Base-by-base conservation (phyloP, 2,797 vertebrate genomes). In the Lutjanus campechanus region DNA sequence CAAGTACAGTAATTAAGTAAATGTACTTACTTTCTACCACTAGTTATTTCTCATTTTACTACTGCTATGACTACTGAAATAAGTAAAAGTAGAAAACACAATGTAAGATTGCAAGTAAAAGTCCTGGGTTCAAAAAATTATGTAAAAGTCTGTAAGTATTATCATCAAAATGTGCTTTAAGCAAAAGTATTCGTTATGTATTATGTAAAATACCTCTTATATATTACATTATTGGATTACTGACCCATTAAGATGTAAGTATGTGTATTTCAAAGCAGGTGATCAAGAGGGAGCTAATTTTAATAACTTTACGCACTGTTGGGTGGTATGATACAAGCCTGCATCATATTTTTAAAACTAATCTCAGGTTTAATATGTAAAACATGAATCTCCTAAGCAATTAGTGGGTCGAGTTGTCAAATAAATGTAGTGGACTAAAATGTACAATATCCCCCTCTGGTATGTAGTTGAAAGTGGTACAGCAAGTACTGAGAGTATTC, bases 201-300 rank as follows among this genome's bases (percentile, higher is more conserved):
- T 36, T 36, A 36, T 36, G 41, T 9, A 46, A 20, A 55, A 55
- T 12, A 9, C 55, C 49, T n/a, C 64, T 13, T 20, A 55, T 62
- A 68, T 17, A 17, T 49, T 51, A 29, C 15, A 68, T 65, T 47
- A 25, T 59, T 67, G 72, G 12, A 54, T 17, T n/a, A 50, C 41
- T 16, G 22, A 68, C 13, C 51, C 63, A 71, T 68, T 49, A 12
- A 17, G 3, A 19, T 47, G 47, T 61, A 40, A 60, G 55, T 49
- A 46, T n/a, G n/a, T n/a, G 4, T 12, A 55, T 55, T 65, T 61
- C 22, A 47, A 61, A 46, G 25, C 25, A 17, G 51, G 29, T 20
- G n/a, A 19, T 51, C 4, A 29, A 40, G 9, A 46, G 11, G 16
- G 16, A 16, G 64, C 46, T 29, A 4, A 29, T 43, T 41, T 47